Base-by-base conservation (phyloP, 2,888 invertebrate genomes). In the Ptychoptera albimana region DNA sequence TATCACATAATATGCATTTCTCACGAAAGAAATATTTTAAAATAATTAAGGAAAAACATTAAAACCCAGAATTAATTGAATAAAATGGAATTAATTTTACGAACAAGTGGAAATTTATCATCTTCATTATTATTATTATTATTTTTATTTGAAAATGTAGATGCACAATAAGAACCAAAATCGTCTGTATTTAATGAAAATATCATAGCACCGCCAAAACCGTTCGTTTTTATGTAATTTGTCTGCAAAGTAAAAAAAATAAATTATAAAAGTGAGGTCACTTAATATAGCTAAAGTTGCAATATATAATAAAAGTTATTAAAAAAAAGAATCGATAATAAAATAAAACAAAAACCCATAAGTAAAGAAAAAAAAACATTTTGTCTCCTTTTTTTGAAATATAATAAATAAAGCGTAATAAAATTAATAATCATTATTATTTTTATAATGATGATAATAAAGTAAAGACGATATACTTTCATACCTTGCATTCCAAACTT, bases 111-210 rank as follows among this genome's bases (percentile, higher is more conserved):
- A 47, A 64, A 64, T 5, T 53, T 49, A 0, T 50, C 50, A 34
- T 42, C 46, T 4, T 37, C 16, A 29, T 37, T 40, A 31, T 46
- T 40, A 7, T 37, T 16, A 37, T 31, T 34, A 10, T 2, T 50
- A 9, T 40, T 13, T 15, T 43, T 30, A 34, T 48, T 23, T 5
- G 7, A 5, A 23, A 23, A 7, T 8, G 32, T n/a, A 2, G 41
- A 15, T 7, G 50, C 48, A 39, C 84, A 86, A 13, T 61, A 58
- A 5, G 74, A 75, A 43, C 65, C 67, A 58, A 74, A 77, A 61
- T 91, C 89, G 59, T 91, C 91, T 2, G 75, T 71, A 57, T 88
- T 88, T 16, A 91, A 66, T 9, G 83, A 80, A 63, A 80, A 86
- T 46, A 88, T 68, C 88, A 89, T 89, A 6, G 80, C 82, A 31